Evolutionary conservation across 2,888 invertebrate genomes (phyloP), one percentile per base, ranked within the genome.

Genomic region (Galerucella calmariensis): DNA sequence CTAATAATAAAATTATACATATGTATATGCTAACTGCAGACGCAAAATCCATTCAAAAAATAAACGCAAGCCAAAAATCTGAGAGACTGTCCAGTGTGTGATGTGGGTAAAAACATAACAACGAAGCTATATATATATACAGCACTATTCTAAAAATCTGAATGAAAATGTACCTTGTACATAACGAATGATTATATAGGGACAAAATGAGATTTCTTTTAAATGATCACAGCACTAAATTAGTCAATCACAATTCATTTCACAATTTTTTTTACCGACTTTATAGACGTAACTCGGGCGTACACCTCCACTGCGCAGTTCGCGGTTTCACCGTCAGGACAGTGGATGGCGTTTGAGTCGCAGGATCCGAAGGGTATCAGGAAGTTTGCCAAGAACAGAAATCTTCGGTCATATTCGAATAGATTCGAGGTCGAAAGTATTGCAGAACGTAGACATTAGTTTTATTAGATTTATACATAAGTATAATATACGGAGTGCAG

Each of bases 221-320:
- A 73, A 62, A 69, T 63, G 74, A 80, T 83, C 83, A 83, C 83
- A 83, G 81, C 82, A 82, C 83, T 79, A 74, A 74, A 77, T 35
- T 75, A 70, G 67, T 80, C 79, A 79, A 82, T 82, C 83, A 83
- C 83, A 82, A 81, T 77, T 74, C 79, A 79, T 74, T 78, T 77
- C 75, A 75, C 59, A 77, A 80, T 10, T 56, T 20, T 56, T 56
- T 79, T 79, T 75, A 78, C 78, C 72, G 79, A 82, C 80, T 79
- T 56, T 75, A 67, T 35, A 63, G 69, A 77, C 62, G 56, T 66
- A 61, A 69, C 80, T 82, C 84, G 85, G 85, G 86, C 85, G 86
- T 85, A 79, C 82, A 83, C 84, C 83, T 83, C 14, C 79, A 81
- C 80, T 80, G 77, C 76, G 77, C 83, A 82, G 82, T 85, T 82